Evolutionary conservation across 92 coral and sea anemone species (phyloP), one percentile per base, ranked within the genome.

Genomic region (Heliopora coerulea): DNA sequence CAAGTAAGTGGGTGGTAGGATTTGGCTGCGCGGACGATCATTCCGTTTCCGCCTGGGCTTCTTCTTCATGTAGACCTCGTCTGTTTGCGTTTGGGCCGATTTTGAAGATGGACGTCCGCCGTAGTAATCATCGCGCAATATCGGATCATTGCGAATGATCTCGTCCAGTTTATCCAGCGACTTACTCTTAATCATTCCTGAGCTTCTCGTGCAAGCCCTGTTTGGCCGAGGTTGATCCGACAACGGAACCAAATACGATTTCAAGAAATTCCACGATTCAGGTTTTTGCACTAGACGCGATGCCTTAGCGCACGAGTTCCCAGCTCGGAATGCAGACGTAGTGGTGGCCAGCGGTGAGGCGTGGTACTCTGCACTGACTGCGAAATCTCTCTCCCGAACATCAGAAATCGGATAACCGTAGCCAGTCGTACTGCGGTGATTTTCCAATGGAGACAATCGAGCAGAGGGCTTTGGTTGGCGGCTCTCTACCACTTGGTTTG

Each of bases 11-110:
- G 77, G 77, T 32, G 77, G 77, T 32, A 70, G 49, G 50, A 70
- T 70, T 54, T 70, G 77, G 52, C 77, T 70, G 26, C 77, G 35
- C 19, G 77, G 77, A 32, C 77, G 77, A 20, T 70, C 77, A n/a
- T 70, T 70, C 24, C 77, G 77, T 34, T 52, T 52, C 8, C 77
- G 77, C 19, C 77, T 34, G 8, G 77, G 77, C 54, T 35, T 70
- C 23, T 70, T 67, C 56, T 49, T 54, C 27, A 27, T 33, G 54
- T 54, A 54, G 33, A 30, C 49, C 11, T 28, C 26, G 28, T 70
- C 77, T 0, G 77, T 70, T 54, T 70, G 77, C 18, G 77, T 70
- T 54, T 70, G 77, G 20, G 63, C 58, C 1, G 77, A 70, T 29
- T 54, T 70, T 14, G 62, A 52, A 12, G 77, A 30, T 17, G 63